Evolutionary conservation across 2,888 invertebrate genomes (phyloP).

Genomic region (Schizaphis graminum): DNA sequence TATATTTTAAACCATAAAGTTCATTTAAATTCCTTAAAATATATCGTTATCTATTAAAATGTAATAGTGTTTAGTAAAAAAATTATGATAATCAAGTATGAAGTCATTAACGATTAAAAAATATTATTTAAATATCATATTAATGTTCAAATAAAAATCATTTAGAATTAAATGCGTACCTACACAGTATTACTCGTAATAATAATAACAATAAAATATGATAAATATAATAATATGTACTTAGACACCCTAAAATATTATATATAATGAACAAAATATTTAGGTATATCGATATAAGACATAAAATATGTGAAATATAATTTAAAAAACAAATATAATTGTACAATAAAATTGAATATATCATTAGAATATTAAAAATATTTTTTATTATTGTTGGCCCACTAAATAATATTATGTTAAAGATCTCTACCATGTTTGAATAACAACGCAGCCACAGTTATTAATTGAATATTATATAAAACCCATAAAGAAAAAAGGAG

Average conservation of each 20-base stretch:
- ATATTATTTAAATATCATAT: background rate
- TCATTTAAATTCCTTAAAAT: background rate
- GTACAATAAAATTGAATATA: background rate
- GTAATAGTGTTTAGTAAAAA: background rate
- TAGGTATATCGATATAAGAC: background rate
- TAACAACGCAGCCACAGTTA: background rate
- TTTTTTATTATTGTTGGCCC: background rate
- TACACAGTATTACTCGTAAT: background rate
- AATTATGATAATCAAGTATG: background rate
- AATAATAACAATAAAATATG: background rate
- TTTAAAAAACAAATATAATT: background rate
- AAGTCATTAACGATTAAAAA: background rate
- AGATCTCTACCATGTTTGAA: background rate
- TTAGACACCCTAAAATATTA: background rate
- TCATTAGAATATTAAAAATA: slow-evolving; percentile 5
- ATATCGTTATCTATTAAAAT: background rate
- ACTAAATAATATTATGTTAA: background rate
- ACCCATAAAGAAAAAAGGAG: background rate
- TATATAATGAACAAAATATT: background rate
- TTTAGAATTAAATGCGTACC: background rate
- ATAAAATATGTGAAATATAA: background rate
- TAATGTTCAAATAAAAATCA: background rate
- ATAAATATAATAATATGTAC: background rate
- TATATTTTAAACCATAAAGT: background rate
- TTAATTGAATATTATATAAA: background rate